phyloP scores from a whole-genome alignment of 1,140 invertebrate genomes.

The Ridgeia piscesae region DNA sequence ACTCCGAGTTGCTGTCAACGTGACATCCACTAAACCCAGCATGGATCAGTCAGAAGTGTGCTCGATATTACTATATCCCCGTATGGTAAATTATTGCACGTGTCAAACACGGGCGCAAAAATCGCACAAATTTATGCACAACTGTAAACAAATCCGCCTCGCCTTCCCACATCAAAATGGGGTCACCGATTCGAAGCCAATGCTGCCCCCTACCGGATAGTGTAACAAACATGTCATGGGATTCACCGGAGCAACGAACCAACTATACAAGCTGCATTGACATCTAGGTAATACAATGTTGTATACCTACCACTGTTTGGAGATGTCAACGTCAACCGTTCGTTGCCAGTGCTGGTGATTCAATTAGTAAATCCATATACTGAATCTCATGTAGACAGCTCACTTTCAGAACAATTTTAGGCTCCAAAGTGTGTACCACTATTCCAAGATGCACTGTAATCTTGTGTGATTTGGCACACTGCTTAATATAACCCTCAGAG shows the following conservation, averaged over 20 bases:
- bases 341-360: neutral
- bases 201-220: neutral
- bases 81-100: neutral
- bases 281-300: neutral
- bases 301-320: neutral
- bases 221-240: neutral
- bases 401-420: no score
- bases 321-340: no score
- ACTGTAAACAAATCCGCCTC: constrained; percentile 4
- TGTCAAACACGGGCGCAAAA: neutral
- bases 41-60: neutral
- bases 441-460: neutral
- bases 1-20: neutral
- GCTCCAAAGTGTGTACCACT: no score
- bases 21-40: neutral
- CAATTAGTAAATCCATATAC: no score
- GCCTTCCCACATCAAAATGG: neutral
- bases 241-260: neutral
- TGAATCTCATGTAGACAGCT: no score
- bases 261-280: no score
- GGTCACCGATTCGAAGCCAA: neutral
- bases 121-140: constrained; percentile 1
- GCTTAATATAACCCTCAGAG: no score
- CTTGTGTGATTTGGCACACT: neutral
- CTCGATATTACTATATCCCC: neutral